Evolutionary conservation across 2,797 vertebrate species (phyloP).

Genomic region (Alectoris magna): DNA sequence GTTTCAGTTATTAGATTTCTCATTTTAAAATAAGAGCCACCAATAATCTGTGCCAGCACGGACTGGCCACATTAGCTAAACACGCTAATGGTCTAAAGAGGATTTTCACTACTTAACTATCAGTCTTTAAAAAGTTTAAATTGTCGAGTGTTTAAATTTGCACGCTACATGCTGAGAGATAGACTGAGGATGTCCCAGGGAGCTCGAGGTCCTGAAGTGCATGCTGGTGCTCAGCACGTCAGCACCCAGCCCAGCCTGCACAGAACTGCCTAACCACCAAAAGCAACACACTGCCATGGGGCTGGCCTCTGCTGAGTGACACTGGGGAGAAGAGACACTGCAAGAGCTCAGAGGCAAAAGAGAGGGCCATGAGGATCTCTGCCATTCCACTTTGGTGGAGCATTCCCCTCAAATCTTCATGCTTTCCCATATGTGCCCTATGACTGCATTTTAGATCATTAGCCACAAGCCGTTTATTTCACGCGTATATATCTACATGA

Average conservation of each 20-base stretch:
- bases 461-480: not conserved
- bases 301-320: not conserved
- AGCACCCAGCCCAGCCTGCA: not conserved
- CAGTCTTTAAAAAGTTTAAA: not conserved
- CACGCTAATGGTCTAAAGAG: not conserved
- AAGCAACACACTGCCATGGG: not conserved
- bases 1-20: not conserved
- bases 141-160: not conserved
- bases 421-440: not conserved
- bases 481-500: not conserved
- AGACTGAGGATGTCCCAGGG: not conserved
- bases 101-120: not conserved
- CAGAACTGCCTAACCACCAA: not conserved
- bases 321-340: not conserved
- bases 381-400: not conserved
- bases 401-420: not conserved
- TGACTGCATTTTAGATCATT: not conserved
- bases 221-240: not conserved
- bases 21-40: slow-evolving; percentile 4
- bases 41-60: not conserved
- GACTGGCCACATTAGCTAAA: not conserved
- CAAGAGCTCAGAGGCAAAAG: not conserved
- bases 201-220: not conserved
- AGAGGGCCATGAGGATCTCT: not conserved
- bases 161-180: not conserved